Evolutionary conservation across 2,797 vertebrate genomes (phyloP).

Genomic region (Poliocrania exsul): DNA sequence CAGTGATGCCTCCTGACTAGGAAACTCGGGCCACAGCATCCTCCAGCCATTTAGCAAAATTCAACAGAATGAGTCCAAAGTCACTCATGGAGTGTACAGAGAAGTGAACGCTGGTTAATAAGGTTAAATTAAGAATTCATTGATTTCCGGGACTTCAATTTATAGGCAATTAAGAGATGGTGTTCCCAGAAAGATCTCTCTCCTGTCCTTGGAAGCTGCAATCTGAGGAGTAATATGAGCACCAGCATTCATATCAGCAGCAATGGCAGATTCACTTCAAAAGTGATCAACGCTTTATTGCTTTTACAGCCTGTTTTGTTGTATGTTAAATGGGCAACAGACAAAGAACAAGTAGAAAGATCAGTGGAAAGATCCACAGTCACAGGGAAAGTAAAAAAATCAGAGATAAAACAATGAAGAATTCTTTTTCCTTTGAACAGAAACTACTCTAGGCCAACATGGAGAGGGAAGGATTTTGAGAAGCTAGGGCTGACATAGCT

Average conservation of each 20-base stretch:
- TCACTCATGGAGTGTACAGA: not conserved
- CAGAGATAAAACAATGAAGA: not conserved
- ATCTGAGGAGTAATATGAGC: not conserved
- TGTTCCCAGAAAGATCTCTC: not conserved
- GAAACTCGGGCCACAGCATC: not conserved
- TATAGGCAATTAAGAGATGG: not conserved
- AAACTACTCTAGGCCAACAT: not conserved
- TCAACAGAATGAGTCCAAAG: not conserved
- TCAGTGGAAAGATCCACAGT: not conserved
- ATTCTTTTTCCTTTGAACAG: not conserved
- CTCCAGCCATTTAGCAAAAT: not conserved
- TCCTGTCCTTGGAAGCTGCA: not conserved
- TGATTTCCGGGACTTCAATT: not conserved
- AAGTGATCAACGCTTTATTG: not conserved
- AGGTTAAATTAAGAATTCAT: not conserved
- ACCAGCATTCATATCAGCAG: not conserved
- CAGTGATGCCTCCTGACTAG: not conserved
- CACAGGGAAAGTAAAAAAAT: not conserved
- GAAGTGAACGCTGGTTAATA: not conserved
- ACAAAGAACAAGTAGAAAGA: not conserved
- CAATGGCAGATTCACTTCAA: rapidly evolving
- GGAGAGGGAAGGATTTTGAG: not conserved
- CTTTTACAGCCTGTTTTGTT: not conserved
- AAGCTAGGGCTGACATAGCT: not conserved
- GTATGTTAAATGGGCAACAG: not conserved